A percentile compares a stretch with the other conserved stretches of the same genome.
These are phyloP conservation scores for Dysmachus trigonus DNA, from an alignment of 2,888 invertebrate species.

Conservation along the genomic window DNA sequence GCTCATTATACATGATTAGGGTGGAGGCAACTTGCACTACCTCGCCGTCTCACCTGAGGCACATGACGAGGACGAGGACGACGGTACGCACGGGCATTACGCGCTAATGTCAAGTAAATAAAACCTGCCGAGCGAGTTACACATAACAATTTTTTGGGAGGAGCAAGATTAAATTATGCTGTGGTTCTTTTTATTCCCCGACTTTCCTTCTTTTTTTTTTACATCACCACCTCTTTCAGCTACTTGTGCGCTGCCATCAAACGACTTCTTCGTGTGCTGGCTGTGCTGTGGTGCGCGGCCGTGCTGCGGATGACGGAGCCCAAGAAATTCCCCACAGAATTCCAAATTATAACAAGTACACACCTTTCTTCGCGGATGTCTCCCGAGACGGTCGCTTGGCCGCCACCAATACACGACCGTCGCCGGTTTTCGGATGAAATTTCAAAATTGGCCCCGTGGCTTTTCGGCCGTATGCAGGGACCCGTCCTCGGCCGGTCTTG, in stretches of 20 bases:
- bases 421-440: constrained; percentile 16
- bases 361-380: constrained; percentile 28
- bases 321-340: constrained; percentile 29
- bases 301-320: neutral
- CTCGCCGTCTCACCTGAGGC: constrained; percentile 38
- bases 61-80: neutral
- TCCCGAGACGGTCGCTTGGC: neutral
- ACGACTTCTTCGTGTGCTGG: constrained; percentile 2
- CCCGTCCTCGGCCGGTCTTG: neutral
- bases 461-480: neutral
- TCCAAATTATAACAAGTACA: constrained; percentile 33
- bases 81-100: constrained; percentile 10
- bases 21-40: constrained; percentile 33
- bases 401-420: neutral
- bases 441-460: constrained; percentile 18
- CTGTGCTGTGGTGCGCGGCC: neutral
- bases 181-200: neutral
- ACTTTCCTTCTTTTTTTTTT: constrained; percentile 32
- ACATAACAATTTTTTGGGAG: constrained; percentile 45
- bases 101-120: constrained; percentile 43
- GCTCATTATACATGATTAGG: constrained; percentile 40
- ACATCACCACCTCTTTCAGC: constrained; percentile 28
- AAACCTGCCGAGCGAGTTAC: constrained; percentile 40
- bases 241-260: constrained; percentile 24
- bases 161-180: constrained; percentile 37